A percentile compares a stretch with the other conserved stretches of the same genome.
phyloP scores from a whole-genome alignment of 2,113 vertebrate genomes.

The Chaetodon auriga region DNA sequence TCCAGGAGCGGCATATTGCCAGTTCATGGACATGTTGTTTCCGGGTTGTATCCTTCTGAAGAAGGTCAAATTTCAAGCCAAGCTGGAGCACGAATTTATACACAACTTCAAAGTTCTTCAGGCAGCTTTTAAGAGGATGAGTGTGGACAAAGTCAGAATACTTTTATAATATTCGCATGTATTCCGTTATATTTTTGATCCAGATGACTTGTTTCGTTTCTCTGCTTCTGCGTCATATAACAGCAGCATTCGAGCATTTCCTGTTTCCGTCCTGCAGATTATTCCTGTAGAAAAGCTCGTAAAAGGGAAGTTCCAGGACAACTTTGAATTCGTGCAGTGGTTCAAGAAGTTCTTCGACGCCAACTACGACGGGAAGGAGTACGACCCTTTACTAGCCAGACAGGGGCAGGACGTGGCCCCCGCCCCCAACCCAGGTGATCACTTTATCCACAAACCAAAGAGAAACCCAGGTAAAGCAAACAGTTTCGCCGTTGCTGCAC shows the following conservation, averaged over 20 bases:
- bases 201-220: neutral
- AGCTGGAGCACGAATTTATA: conserved; percentile 97
- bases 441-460: conserved; percentile 98
- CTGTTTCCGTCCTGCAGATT: conserved; percentile 84
- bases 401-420: conserved; percentile 95
- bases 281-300: conserved; percentile 97
- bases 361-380: conserved; percentile 99
- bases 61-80: conserved; percentile 99
- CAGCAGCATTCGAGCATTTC: conserved; percentile 10
- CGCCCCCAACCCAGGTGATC: conserved; percentile 97
- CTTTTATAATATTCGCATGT: neutral
- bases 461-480: conserved; percentile 92
- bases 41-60: conserved; percentile 95
- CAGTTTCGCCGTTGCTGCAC: conserved; percentile 75
- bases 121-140: conserved; percentile 97
- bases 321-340: conserved; percentile 99
- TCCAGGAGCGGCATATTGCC: conserved; percentile 95
- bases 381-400: conserved; percentile 94
- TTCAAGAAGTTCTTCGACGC: conserved; percentile 99
- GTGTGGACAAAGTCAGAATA: conserved; percentile 93
- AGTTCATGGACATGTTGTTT: conserved; percentile 99
- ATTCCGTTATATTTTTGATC: neutral
- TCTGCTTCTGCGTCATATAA: neutral
- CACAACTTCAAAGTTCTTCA: conserved; percentile 99
- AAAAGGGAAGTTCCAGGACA: conserved; percentile 99